A percentile compares a stretch with the other conserved stretches of the same genome.
Conservation (phyloP, 2,888 invertebrate genomes). For the Lithophane ornitopus region DNA sequence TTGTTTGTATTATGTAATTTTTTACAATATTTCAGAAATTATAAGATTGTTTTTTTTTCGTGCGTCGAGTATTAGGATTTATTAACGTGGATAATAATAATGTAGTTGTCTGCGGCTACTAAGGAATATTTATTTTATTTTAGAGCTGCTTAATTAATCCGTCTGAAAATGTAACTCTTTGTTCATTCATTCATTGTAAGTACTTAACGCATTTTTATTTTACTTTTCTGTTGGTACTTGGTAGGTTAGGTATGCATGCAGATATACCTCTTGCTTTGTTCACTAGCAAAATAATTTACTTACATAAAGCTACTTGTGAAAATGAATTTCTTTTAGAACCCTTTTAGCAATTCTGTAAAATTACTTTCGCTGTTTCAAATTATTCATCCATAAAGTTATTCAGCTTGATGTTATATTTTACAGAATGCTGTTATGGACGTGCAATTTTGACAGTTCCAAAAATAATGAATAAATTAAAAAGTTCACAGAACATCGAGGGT, state of each 20-base stretch:
- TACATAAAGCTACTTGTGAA: slow-evolving; percentile 19
- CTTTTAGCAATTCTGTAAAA: slow-evolving; percentile 39
- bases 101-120: slow-evolving; percentile 4
- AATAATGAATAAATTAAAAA: slow-evolving; percentile 65
- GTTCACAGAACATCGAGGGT: slow-evolving; percentile 63
- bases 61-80: neutral
- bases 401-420: slow-evolving; percentile 41
- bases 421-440: slow-evolving; percentile 22
- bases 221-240: neutral
- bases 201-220: neutral
- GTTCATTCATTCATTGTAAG: neutral
- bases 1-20: neutral
- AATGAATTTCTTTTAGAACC: slow-evolving; percentile 44
- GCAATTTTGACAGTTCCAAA: slow-evolving; percentile 45
- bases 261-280: slow-evolving; percentile 26
- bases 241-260: neutral
- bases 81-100: neutral
- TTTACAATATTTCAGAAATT: neutral
- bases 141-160: neutral
- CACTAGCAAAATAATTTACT: slow-evolving; percentile 29
- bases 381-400: slow-evolving; percentile 33
- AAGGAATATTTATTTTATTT: slow-evolving; percentile 8
- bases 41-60: neutral
- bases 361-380: slow-evolving; percentile 34
- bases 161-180: slow-evolving; percentile 4